Conservation (phyloP, 2,797 vertebrate genomes). For the Aeoliscus strigatus region DNA sequence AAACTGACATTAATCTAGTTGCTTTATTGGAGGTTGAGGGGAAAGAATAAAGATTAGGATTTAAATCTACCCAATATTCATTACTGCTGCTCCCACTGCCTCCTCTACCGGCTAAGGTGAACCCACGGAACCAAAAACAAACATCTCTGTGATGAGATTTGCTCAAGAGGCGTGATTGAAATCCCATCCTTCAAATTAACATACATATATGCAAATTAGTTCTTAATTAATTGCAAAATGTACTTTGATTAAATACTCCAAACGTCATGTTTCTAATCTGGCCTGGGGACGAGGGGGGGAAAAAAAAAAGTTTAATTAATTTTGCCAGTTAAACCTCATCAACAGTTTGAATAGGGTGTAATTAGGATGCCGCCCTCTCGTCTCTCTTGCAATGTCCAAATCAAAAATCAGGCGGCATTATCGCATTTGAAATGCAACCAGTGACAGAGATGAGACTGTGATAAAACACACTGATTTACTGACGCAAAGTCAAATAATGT, state of each 20-base stretch:
- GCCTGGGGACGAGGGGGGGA: slow-evolving; percentile 54
- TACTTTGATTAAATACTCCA: slow-evolving; percentile 80
- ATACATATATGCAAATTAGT: slow-evolving; percentile 74
- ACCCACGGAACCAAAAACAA: slow-evolving; percentile 33
- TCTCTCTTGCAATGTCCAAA: slow-evolving; percentile 68
- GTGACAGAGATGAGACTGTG: slow-evolving; percentile 68
- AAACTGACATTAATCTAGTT: slow-evolving; percentile 63
- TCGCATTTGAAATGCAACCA: slow-evolving; percentile 77
- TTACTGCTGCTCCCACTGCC: slow-evolving; percentile 26
- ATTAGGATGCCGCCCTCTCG: slow-evolving; percentile 67
- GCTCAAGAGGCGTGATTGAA: slow-evolving; percentile 58
- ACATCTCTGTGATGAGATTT: slow-evolving; percentile 53
- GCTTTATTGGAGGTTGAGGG: slow-evolving; percentile 50
- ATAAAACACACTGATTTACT: slow-evolving; percentile 78
- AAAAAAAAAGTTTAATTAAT: slow-evolving; percentile 77
- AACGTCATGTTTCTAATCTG: slow-evolving; percentile 82
- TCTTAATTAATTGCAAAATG: slow-evolving; percentile 76
- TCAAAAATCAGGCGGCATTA: slow-evolving; percentile 78
- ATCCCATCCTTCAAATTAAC: slow-evolving; percentile 70
- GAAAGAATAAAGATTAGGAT: slow-evolving; percentile 62
- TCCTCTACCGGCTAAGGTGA: too few relatives aligned
- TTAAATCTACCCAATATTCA: slow-evolving; percentile 42
- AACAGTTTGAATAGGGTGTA: slow-evolving; percentile 78
- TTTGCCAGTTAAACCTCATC: slow-evolving; percentile 83
- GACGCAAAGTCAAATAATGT: slow-evolving; percentile 72